Evolutionary conservation across 2,113 vertebrate species (phyloP).

Genomic region (Xiphorhynchus elegans): DNA sequence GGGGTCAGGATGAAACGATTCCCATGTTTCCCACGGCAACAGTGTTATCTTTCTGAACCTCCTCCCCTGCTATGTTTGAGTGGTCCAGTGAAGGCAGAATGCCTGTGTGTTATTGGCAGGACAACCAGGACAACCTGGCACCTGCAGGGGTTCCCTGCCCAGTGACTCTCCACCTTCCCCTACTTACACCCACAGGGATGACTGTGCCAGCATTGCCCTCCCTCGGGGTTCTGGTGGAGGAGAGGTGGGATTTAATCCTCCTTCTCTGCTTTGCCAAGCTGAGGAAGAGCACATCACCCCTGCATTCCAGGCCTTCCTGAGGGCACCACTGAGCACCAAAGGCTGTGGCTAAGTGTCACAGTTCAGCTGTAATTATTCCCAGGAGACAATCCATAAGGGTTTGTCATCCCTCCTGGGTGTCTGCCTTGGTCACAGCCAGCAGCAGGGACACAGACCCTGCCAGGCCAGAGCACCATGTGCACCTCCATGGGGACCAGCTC

Average conservation of each 20-base stretch:
- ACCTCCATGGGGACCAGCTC: accelerated
- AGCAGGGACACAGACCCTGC: neutral
- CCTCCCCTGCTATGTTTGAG: neutral
- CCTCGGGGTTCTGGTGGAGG: accelerated
- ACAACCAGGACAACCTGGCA: neutral
- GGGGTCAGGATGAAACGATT: neutral
- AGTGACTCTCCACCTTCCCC: neutral
- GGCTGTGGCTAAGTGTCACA: neutral
- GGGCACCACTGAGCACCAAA: neutral
- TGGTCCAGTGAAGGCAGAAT: neutral
- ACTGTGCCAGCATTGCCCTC: neutral
- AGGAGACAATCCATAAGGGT: neutral
- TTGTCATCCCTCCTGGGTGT: neutral
- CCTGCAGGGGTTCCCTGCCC: neutral
- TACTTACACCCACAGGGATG: neutral
- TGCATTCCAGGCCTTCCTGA: accelerated
- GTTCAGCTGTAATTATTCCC: neutral
- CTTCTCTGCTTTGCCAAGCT: neutral
- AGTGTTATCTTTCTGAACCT: neutral
- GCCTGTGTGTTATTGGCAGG: neutral
- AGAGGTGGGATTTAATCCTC: neutral
- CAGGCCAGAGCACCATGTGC: accelerated
- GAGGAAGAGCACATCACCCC: neutral
- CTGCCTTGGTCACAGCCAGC: neutral
- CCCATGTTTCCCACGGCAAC: neutral